Evolutionary conservation across 2,113 vertebrate species (phyloP).

Genomic region (Myotis brandtii): DNA sequence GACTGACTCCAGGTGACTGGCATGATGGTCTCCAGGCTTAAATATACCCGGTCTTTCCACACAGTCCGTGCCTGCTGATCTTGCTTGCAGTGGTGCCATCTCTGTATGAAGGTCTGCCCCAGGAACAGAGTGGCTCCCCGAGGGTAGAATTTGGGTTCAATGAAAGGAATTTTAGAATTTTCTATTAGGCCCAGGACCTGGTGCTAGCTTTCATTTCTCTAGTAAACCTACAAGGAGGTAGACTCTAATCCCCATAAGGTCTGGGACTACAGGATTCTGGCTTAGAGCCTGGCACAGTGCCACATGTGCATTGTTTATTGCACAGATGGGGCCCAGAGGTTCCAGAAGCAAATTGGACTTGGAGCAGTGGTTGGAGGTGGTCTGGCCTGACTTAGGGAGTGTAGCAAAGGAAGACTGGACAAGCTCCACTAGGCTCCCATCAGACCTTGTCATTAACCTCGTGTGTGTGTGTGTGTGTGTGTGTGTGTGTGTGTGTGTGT

Average conservation of each 20-base stretch:
- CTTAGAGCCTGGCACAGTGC: too few relatives aligned
- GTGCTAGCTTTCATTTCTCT: neutral
- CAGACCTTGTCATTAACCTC: neutral
- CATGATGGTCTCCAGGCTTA: neutral
- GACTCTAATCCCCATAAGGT: neutral
- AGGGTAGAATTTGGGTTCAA: neutral
- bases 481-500: too few relatives aligned
- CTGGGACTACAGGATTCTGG: neutral
- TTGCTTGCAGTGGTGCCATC: neutral
- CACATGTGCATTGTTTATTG: neutral
- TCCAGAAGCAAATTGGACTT: neutral
- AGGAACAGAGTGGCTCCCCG: neutral
- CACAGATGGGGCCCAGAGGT: neutral
- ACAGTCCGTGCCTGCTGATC: neutral
- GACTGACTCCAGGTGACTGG: neutral
- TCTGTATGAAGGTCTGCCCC: neutral
- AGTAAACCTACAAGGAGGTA: neutral
- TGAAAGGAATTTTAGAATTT: neutral
- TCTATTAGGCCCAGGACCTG: neutral
- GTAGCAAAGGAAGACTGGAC: neutral
- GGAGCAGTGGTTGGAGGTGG: neutral
- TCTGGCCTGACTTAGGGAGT: neutral
- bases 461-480: too few relatives aligned
- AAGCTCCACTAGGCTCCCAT: neutral
- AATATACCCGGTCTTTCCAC: neutral